These are phyloP conservation scores for Lophotriccus pileatus DNA, from an alignment of 2,797 vertebrate genomes.

Conservation along the genomic window DNA sequence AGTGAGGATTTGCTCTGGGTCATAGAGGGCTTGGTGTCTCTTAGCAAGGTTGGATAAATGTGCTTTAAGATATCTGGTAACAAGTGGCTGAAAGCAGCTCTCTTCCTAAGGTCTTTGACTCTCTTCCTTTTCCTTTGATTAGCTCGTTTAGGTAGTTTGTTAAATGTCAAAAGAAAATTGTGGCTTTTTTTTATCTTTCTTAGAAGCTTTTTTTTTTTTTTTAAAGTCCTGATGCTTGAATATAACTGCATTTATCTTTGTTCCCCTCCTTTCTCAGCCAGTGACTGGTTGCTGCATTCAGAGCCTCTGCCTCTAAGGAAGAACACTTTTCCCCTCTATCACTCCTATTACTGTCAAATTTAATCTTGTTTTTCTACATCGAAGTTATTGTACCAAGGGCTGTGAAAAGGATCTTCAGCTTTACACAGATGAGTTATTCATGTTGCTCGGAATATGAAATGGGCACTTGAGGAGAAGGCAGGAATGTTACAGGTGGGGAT, in stretches of 20 bases:
- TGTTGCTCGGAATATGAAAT: neutral
- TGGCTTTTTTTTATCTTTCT: neutral
- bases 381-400: slow-evolving; percentile 7
- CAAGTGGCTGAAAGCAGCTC: neutral
- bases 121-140: neutral
- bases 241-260: neutral
- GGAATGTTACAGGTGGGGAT: neutral
- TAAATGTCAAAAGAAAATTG: slow-evolving; percentile 36
- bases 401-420: slow-evolving; percentile 6
- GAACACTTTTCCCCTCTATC: neutral
- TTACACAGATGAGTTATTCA: neutral
- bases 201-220: neutral
- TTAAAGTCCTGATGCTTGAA: neutral
- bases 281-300: neutral
- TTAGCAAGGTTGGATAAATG: neutral
- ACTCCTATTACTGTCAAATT: slow-evolving; percentile 43
- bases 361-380: slow-evolving; percentile 35
- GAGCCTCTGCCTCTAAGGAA: slow-evolving; percentile 14
- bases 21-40: neutral
- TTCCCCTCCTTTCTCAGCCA: neutral
- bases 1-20: neutral
- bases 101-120: neutral
- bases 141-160: neutral
- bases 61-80: neutral
- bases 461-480: neutral